These are phyloP conservation scores for Drosophila obscura DNA, from an alignment of 1,140 invertebrate species.

Conservation along the genomic window DNA sequence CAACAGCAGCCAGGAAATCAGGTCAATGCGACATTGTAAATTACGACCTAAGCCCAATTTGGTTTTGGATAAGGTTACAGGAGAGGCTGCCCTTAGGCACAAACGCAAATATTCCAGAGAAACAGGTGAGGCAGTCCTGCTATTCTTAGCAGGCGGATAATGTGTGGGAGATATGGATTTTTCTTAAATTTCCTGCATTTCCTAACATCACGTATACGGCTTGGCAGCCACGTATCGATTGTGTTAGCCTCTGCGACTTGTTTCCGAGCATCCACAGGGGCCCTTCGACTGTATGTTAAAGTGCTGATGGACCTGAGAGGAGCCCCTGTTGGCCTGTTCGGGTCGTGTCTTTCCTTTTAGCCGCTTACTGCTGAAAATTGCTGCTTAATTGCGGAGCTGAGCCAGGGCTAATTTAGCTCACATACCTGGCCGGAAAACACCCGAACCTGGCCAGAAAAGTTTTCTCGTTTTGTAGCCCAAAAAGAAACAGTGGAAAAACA, in stretches of 20 bases:
- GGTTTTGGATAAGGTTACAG: conserved; percentile 13
- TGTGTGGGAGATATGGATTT: conserved; percentile 32
- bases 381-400: conserved; percentile 70
- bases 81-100: conserved; percentile 1
- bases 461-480: conserved; percentile 35
- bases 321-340: conserved; percentile 18
- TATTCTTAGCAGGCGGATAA: conserved; percentile 21
- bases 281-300: conserved; percentile 51
- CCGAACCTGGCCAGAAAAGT: conserved; percentile 46
- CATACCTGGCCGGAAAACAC: conserved; percentile 31
- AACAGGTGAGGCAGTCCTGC: conserved; percentile 20
- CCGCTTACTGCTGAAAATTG: conserved; percentile 65
- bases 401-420: conserved; percentile 63
- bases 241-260: conserved; percentile 16
- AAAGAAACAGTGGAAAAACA: conserved; percentile 19
- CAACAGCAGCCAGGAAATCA: conserved; percentile 36
- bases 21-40: conserved; percentile 66
- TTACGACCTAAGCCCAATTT: conserved; percentile 48
- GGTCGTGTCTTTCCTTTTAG: conserved; percentile 20
- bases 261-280: conserved; percentile 11
- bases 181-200: conserved; percentile 33
- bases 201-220: conserved; percentile 37
- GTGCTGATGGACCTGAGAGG: conserved; percentile 65
- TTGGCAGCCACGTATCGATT: conserved; percentile 23
- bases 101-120: conserved; percentile 5